These are phyloP conservation scores for Mugil cephalus DNA, from an alignment of 2,113 vertebrate genomes.

Conservation along the genomic window DNA sequence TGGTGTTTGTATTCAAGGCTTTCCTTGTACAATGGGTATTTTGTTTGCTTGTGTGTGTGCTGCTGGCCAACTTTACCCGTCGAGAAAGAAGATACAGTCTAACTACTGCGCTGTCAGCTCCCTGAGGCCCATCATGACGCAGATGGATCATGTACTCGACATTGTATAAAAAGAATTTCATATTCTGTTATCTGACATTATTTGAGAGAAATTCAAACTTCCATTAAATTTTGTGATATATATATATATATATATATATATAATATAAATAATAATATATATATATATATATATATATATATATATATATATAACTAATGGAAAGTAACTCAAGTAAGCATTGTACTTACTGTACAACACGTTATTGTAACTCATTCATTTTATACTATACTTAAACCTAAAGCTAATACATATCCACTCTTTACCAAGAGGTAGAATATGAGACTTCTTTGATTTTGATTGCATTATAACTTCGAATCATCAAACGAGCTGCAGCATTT, in stretches of 20 bases:
- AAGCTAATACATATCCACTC: background rate
- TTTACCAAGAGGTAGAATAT: background rate
- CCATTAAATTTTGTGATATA: background rate
- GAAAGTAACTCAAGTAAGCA: too few relatives aligned
- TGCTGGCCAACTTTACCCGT: slow-evolving; percentile 39
- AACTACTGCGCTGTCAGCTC: slow-evolving; percentile 10
- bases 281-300: too few relatives aligned
- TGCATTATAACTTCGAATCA: background rate
- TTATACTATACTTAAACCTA: background rate
- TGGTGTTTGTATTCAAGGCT: slow-evolving; percentile 48
- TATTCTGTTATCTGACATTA: too few relatives aligned
- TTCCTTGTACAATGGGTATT: slow-evolving; percentile 64
- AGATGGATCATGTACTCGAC: background rate
- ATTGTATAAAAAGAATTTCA: background rate
- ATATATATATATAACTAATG: too few relatives aligned
- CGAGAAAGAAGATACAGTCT: slow-evolving; percentile 38
- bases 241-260: too few relatives aligned
- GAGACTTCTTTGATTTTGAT: background rate
- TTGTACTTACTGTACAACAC: background rate
- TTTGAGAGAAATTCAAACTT: too few relatives aligned
- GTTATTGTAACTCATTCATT: background rate
- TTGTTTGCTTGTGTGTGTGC: slow-evolving; percentile 68
- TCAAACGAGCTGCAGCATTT: background rate
- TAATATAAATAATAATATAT: too few relatives aligned
- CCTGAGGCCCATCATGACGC: slow-evolving; percentile 6